Conservation (phyloP, 1,140 invertebrate genomes). For the Mactra quadrangularis region DNA sequence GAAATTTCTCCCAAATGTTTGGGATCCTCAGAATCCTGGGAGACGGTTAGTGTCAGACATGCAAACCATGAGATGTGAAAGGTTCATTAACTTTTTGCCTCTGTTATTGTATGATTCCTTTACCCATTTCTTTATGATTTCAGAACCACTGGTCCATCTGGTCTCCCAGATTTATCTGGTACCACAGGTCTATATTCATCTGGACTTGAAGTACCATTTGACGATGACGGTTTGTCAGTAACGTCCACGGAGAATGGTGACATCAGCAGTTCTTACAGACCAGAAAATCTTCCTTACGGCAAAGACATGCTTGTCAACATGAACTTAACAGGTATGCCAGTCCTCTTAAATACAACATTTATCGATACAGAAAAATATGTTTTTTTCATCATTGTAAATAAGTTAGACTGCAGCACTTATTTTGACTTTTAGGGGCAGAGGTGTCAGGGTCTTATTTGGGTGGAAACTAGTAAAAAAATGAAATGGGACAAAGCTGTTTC, state of each 20-base stretch:
- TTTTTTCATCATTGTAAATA: neutral
- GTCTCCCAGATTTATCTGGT: slow-evolving; percentile 43
- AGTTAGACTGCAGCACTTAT: no score
- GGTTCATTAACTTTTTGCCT: no score
- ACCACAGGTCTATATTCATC: slow-evolving; percentile 45
- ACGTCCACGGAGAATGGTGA: slow-evolving; percentile 78
- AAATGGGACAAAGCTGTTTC: no score
- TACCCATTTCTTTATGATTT: slow-evolving; percentile 11
- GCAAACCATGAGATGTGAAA: no score
- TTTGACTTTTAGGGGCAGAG: no score
- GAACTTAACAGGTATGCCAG: slow-evolving; percentile 74
- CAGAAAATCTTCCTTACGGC: slow-evolving; percentile 66
- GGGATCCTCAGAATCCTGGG: no score
- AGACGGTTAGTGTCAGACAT: no score
- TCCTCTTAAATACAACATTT: neutral
- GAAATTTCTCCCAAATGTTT: no score
- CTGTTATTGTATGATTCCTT: no score
- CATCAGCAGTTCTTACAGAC: slow-evolving; percentile 60
- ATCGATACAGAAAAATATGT: neutral
- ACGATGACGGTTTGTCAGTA: slow-evolving; percentile 80
- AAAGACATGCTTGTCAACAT: slow-evolving; percentile 76
- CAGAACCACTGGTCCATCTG: slow-evolving; percentile 4
- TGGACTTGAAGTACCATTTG: slow-evolving; percentile 66
- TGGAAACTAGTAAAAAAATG: no score
- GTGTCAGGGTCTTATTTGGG: no score